These are phyloP conservation scores for Aldabrachelys gigantea DNA, from an alignment of 2,113 vertebrate genomes.

Conservation along the genomic window DNA sequence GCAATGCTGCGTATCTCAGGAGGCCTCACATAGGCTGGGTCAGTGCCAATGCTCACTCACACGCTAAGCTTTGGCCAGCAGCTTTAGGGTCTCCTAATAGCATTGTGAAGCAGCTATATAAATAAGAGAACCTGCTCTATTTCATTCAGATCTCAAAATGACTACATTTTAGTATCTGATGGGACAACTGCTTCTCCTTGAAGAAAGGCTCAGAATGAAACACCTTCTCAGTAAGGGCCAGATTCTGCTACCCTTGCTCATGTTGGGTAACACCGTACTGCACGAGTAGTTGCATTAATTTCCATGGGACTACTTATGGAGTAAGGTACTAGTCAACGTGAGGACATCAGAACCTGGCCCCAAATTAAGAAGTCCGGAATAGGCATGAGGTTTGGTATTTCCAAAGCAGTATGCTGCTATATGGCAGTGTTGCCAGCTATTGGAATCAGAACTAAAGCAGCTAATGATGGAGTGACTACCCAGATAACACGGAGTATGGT, in stretches of 20 bases:
- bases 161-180: not conserved
- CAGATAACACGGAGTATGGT: too few relatives aligned
- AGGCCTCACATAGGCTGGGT: not conserved
- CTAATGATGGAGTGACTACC: too few relatives aligned
- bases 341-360: not conserved
- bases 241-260: too few relatives aligned
- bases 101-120: not conserved
- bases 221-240: not conserved
- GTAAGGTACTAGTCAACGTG: too few relatives aligned
- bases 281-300: too few relatives aligned
- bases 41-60: not conserved
- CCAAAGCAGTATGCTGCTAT: not conserved
- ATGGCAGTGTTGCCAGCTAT: not conserved
- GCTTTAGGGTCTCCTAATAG: not conserved
- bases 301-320: too few relatives aligned
- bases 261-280: too few relatives aligned
- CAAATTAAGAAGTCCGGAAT: not conserved
- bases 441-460: not conserved
- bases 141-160: not conserved
- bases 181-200: conserved; percentile 17
- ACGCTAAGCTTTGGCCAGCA: not conserved
- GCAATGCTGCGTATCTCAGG: too few relatives aligned
- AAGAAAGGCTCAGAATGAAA: not conserved
- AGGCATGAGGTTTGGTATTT: not conserved
- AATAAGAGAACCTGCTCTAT: not conserved